Percentiles rank a stretch among this genome's conserved stretches.
phyloP scores from a whole-genome alignment of 2,797 vertebrate species.

The Apodemus agrarius region DNA sequence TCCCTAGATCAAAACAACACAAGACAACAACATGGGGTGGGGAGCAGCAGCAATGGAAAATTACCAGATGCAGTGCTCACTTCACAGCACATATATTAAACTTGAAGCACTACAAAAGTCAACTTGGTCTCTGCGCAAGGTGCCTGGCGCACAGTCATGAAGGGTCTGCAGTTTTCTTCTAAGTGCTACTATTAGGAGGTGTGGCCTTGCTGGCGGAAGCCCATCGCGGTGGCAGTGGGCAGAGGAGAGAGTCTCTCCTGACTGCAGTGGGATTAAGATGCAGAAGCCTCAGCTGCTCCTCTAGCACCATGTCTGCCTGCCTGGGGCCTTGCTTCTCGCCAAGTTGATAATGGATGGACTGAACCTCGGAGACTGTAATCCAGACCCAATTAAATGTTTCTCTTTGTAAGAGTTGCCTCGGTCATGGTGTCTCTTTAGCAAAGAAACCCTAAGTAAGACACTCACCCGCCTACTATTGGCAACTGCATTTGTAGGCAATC shows the following conservation, averaged over 20 bases:
- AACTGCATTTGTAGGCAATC: conserved; percentile 86
- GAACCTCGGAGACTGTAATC: not conserved
- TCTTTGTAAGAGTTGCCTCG: not conserved
- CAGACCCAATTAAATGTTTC: not conserved
- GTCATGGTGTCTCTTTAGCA: not conserved
- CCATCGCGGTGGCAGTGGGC: not conserved
- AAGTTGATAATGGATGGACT: not conserved
- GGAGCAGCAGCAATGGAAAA: too few relatives aligned
- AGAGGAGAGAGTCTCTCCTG: not conserved
- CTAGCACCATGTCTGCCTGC: not conserved
- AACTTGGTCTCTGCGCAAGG: not conserved
- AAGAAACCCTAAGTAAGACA: not conserved
- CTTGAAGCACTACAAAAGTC: not conserved
- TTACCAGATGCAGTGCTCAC: not conserved
- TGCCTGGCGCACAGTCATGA: not conserved
- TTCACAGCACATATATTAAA: not conserved
- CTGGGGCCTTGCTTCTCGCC: not conserved
- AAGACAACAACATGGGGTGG: too few relatives aligned
- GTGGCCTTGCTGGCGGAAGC: not conserved
- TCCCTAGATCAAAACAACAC: too few relatives aligned
- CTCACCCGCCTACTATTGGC: not conserved
- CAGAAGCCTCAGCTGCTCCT: not conserved
- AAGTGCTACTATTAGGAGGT: not conserved
- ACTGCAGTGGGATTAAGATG: not conserved
- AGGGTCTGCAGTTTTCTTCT: not conserved